phyloP scores from a whole-genome alignment of 2,113 vertebrate genomes.

The Daboia siamensis region DNA sequence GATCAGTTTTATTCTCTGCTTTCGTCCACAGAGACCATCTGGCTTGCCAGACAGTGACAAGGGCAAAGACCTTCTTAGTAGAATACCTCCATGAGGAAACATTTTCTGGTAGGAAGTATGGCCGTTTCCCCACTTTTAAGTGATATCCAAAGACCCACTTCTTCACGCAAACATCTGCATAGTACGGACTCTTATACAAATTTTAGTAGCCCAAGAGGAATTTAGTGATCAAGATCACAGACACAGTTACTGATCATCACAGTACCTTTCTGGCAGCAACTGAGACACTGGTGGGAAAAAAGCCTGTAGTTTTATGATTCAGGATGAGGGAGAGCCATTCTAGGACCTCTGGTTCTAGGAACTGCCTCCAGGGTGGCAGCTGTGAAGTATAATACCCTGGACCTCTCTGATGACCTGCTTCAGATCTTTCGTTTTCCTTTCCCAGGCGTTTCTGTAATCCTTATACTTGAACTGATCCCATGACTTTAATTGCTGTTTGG shows the following conservation, averaged over 20 bases:
- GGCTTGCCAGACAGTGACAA: background rate
- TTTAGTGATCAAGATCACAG: background rate
- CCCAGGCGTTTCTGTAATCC: background rate
- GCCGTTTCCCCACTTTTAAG: background rate
- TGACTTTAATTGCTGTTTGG: background rate
- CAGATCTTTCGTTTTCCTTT: background rate
- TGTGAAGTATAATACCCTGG: background rate
- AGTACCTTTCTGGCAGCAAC: background rate
- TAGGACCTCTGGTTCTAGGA: background rate
- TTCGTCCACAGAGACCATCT: background rate
- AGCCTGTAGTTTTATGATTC: background rate
- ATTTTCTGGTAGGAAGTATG: background rate
- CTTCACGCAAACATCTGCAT: background rate
- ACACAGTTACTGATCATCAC: background rate
- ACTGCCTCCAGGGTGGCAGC: background rate
- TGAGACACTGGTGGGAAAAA: background rate
- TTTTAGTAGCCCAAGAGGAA: background rate
- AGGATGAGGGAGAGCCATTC: background rate
- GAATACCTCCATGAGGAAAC: background rate
- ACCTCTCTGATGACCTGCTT: background rate
- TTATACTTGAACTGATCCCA: background rate
- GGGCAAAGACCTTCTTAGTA: background rate
- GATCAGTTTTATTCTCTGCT: background rate
- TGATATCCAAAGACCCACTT: background rate
- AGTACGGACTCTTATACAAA: background rate